A percentile compares a stretch with the other conserved stretches of the same genome.
These are phyloP conservation scores for Tryphoninae sp. DNA, from an alignment of 2,888 invertebrate species.

Conservation along the genomic window DNA sequence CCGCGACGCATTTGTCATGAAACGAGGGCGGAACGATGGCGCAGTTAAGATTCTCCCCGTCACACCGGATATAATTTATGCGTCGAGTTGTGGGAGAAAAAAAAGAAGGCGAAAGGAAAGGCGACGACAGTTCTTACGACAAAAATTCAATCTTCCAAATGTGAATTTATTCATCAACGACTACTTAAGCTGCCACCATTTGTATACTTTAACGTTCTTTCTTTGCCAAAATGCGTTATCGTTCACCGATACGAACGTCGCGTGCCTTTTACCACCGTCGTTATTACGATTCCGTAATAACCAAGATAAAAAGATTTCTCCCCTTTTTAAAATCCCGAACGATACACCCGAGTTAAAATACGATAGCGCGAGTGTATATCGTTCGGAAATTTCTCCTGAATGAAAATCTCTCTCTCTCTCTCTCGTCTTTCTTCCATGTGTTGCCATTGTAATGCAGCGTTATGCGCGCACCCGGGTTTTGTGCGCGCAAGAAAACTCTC, in stretches of 20 bases:
- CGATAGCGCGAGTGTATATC: conserved; percentile 9
- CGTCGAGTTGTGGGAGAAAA: neutral
- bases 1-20: conserved; percentile 54
- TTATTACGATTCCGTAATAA: conserved; percentile 3
- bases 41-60: neutral
- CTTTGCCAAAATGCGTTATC: conserved; percentile 48
- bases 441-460: conserved; percentile 8
- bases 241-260: neutral
- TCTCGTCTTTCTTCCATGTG: conserved; percentile 32
- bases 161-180: conserved; percentile 41
- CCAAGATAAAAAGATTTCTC: neutral
- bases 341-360: conserved; percentile 42
- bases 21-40: neutral
- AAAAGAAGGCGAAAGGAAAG: too few species aligned
- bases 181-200: conserved; percentile 6
- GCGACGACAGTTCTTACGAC: neutral
- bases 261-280: neutral
- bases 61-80: conserved; percentile 44
- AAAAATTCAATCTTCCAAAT: conserved; percentile 62
- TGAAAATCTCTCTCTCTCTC: conserved; percentile 16
- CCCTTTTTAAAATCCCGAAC: neutral
- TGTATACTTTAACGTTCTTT: neutral
- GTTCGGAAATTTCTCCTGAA: conserved; percentile 43
- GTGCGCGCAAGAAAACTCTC: neutral
- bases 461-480: neutral